Percentiles rank a stretch among this genome's conserved stretches.
phyloP scores from a whole-genome alignment of 2,888 invertebrate species.

The Xanthorhoe designata region DNA sequence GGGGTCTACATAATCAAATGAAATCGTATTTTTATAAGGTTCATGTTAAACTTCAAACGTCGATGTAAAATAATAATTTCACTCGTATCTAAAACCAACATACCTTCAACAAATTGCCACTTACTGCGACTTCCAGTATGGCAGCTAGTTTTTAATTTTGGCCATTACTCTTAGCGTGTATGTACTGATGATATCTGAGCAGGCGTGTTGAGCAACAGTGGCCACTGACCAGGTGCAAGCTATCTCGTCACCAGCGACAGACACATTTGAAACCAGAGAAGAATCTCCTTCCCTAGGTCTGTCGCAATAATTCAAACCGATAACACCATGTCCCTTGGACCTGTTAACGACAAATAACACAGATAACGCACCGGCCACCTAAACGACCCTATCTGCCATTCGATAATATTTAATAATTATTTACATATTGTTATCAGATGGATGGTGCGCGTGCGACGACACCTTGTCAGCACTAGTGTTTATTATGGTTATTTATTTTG shows the following conservation, averaged over 20 bases:
- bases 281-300: constrained; percentile 56
- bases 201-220: constrained; percentile 49
- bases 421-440: constrained; percentile 82
- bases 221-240: constrained; percentile 49
- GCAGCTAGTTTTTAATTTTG: constrained; percentile 28
- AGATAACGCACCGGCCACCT: constrained; percentile 81
- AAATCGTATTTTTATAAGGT: constrained; percentile 51
- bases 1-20: constrained; percentile 27
- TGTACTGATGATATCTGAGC: constrained; percentile 38
- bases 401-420: constrained; percentile 84
- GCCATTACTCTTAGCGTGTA: constrained; percentile 24
- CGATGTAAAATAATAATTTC: constrained; percentile 34
- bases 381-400: constrained; percentile 79
- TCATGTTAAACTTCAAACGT: constrained; percentile 12
- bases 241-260: constrained; percentile 64
- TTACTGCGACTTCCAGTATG: constrained; percentile 1
- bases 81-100: constrained; percentile 28
- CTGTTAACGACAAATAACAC: constrained; percentile 82
- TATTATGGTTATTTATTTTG: constrained; percentile 63
- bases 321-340: constrained; percentile 72
- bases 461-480: constrained; percentile 61
- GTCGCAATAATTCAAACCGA: constrained; percentile 78
- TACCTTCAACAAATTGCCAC: constrained; percentile 8
- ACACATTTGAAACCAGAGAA: constrained; percentile 67
- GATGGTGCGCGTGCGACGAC: constrained; percentile 70